A percentile compares a stretch with the other conserved stretches of the same genome.
Conservation (phyloP, 2,888 invertebrate genomes). For the Tenthredo mesomela region DNA sequence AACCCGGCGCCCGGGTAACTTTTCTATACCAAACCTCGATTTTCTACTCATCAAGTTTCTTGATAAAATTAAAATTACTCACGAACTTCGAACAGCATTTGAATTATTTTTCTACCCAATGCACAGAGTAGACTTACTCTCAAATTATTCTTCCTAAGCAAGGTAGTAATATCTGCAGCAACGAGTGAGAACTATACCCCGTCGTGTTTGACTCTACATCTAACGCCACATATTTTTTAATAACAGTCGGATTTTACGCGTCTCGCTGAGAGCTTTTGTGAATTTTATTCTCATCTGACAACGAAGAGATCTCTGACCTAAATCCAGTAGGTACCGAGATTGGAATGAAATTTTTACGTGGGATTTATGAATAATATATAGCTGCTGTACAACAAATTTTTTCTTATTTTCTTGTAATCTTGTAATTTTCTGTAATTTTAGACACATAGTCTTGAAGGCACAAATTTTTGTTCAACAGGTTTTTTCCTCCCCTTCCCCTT, state of each 20-base stretch:
- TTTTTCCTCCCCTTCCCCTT: too few relatives aligned
- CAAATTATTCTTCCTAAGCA: not conserved
- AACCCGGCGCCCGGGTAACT: not conserved
- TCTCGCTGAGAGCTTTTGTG: slow-evolving; percentile 25
- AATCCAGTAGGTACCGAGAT: slow-evolving; percentile 12
- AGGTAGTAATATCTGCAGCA: not conserved
- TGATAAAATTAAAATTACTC: not conserved
- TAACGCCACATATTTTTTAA: slow-evolving; percentile 36
- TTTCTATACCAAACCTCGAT: not conserved
- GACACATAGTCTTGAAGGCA: not conserved
- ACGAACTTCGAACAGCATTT: not conserved
- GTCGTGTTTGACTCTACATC: slow-evolving; percentile 8
- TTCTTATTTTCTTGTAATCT: too few relatives aligned
- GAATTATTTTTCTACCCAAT: not conserved
- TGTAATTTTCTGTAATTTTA: not conserved
- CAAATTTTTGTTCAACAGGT: too few relatives aligned
- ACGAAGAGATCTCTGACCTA: slow-evolving; percentile 27
- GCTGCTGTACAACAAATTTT: not conserved
- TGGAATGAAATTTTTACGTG: not conserved
- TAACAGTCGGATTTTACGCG: slow-evolving; percentile 10
- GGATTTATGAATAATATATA: not conserved
- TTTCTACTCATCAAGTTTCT: not conserved
- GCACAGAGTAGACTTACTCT: not conserved
- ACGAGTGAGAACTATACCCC: not conserved
- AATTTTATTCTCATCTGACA: not conserved